Base-by-base conservation (phyloP, 2,797 vertebrate genomes). In the Platalea minor region DNA sequence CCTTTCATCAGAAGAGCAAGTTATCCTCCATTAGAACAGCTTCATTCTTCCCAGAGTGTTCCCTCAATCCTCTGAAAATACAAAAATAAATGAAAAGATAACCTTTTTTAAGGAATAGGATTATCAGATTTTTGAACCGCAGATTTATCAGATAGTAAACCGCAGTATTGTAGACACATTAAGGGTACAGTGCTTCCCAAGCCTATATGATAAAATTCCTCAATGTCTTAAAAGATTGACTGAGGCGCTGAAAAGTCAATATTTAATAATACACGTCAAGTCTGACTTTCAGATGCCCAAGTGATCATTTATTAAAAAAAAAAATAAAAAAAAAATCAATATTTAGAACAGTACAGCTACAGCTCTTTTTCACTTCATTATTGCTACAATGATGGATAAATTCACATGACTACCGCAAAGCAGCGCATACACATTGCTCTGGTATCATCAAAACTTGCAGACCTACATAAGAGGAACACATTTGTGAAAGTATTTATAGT, bases 101-200 rank as follows among this genome's bases (percentile, higher is more conserved):
- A 53, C 41, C 2, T 23, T 7, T 28, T 84, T 48, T 33, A 85
- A 87, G 43, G 7, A 92, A 76, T 23, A 50, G 4, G 11, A n/a
- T 61, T 45, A 70, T 35, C 17, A 64, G 10, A 35, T 60, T 68
- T 79, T 57, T 82, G 16, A 88, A 82, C n/a, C 35, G 35, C 35
- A 35, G 35, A 35, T 35, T 35, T 35, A 35, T 35, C 35, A 35
- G 35, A 56, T 8, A 75, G 9, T 33, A 77, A 91, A 89, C 82
- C 0, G 1, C 19, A 46, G 7, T 56, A 51, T 5, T 51, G 33
- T 4, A 54, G n/a, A 57, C 8, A 15, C 11, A 28, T 14, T 46
- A 46, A 54, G 29, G 20, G 7, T 56, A 73, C 4, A 51, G 18
- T 7, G 20, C 37, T 93, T 85, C 45, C 39, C 48, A 80, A 87